A percentile compares a stretch with the other conserved stretches of the same genome.
Conservation (phyloP, 2,797 vertebrate genomes). For the Pyrocephalus nanus region DNA sequence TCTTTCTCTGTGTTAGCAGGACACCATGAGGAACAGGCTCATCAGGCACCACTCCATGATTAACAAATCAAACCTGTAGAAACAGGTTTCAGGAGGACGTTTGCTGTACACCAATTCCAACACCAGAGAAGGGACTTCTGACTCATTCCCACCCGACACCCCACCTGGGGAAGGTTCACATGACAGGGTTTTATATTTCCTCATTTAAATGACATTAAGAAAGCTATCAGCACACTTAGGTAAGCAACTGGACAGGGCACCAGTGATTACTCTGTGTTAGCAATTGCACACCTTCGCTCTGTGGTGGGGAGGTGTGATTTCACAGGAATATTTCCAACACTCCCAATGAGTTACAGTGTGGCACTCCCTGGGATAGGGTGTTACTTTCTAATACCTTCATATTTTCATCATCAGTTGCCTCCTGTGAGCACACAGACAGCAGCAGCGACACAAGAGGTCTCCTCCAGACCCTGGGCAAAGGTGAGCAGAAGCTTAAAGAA, state of each 20-base stretch:
- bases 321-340: constrained; percentile 23
- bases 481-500: not conserved
- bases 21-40: not conserved
- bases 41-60: not conserved
- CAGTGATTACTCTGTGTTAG: not conserved
- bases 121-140: not conserved
- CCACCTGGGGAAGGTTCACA: constrained; percentile 15
- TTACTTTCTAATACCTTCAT: not conserved
- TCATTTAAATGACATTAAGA: constrained; percentile 16
- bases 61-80: constrained; percentile 53
- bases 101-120: not conserved
- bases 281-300: not conserved
- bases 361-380: not conserved
- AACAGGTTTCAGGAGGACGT: constrained; percentile 45
- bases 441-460: not conserved
- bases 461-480: not conserved
- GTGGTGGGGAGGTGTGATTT: not conserved
- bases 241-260: not conserved
- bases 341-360: not conserved
- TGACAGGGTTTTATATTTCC: not conserved
- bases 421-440: not conserved
- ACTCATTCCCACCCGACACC: constrained; percentile 16
- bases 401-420: not conserved
- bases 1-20: not conserved
- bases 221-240: constrained; percentile 27